Conservation (phyloP, 2,113 vertebrate genomes). For the Sebastes fasciatus region DNA sequence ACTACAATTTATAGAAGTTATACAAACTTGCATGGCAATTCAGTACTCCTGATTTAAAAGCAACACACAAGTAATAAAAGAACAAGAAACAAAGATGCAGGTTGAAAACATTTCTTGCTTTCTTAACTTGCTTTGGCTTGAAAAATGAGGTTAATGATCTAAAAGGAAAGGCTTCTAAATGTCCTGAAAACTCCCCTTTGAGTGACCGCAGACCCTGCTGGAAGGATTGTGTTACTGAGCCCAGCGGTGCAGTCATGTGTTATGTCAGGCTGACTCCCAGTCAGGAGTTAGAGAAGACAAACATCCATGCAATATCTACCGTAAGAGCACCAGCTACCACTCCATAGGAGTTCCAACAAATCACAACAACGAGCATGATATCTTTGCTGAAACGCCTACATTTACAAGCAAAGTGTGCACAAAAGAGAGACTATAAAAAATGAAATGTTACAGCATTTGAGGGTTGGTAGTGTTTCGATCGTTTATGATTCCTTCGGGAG, state of each 20-base stretch:
- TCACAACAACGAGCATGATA: neutral
- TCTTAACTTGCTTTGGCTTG: neutral
- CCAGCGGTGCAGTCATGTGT: slow-evolving; percentile 11
- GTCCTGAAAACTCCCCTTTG: neutral
- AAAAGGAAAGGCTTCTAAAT: neutral
- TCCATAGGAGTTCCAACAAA: neutral
- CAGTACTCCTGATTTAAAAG: neutral
- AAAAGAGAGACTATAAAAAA: too few species aligned
- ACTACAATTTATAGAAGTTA: neutral
- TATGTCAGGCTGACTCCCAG: neutral
- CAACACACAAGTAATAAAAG: neutral
- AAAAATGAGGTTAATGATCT: neutral
- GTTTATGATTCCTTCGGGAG: too few species aligned
- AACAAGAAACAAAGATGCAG: neutral
- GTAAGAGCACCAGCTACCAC: neutral
- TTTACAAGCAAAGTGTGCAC: too few species aligned
- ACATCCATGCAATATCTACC: neutral
- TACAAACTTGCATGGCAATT: neutral
- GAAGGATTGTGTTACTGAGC: slow-evolving; percentile 5
- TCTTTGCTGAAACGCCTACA: neutral
- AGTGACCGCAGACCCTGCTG: slow-evolving; percentile 1
- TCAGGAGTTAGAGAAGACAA: neutral
- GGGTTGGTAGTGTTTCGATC: too few species aligned
- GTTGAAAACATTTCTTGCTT: neutral
- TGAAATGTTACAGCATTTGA: too few species aligned